Percentiles rank a stretch among this genome's conserved stretches.
Conservation (phyloP, 1,140 invertebrate genomes). For the Marisa cornuarietis region DNA sequence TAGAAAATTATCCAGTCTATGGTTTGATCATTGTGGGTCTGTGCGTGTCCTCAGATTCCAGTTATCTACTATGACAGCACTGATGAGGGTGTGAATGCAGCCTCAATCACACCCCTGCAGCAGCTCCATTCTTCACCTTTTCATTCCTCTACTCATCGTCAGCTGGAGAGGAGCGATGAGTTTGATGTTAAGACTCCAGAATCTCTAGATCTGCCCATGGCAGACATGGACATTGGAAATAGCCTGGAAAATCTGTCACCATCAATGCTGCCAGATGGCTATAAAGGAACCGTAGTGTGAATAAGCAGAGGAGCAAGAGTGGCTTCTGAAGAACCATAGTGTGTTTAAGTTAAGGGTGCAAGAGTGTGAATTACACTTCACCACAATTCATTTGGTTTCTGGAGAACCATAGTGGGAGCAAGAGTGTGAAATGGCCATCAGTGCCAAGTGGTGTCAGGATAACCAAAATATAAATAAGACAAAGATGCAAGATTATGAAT, state of each 20-base stretch:
- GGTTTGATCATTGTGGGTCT: neutral
- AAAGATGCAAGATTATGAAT: no score
- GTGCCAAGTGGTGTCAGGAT: neutral
- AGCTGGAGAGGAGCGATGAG: slow-evolving; percentile 3
- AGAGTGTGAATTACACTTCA: neutral
- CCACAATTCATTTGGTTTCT: neutral
- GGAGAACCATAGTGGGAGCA: neutral
- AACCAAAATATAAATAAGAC: neutral
- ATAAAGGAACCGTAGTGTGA: slow-evolving; percentile 18
- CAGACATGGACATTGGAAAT: slow-evolving; percentile 1
- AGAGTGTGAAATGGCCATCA: neutral
- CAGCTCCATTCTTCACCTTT: neutral
- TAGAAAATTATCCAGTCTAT: neutral
- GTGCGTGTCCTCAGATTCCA: slow-evolving; percentile 2
- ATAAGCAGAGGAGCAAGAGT: neutral
- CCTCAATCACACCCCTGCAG: neutral
- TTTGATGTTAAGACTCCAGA: slow-evolving; percentile 12
- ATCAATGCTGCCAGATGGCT: neutral
- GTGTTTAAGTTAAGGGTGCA: neutral
- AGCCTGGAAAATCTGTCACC: neutral
- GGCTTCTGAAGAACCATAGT: neutral
- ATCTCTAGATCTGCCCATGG: slow-evolving; percentile 14
- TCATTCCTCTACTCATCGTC: neutral
- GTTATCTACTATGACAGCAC: slow-evolving; percentile 26
- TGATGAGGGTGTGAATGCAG: neutral